phyloP scores from a whole-genome alignment of 2,888 invertebrate genomes.

The Griposia aprilina region DNA sequence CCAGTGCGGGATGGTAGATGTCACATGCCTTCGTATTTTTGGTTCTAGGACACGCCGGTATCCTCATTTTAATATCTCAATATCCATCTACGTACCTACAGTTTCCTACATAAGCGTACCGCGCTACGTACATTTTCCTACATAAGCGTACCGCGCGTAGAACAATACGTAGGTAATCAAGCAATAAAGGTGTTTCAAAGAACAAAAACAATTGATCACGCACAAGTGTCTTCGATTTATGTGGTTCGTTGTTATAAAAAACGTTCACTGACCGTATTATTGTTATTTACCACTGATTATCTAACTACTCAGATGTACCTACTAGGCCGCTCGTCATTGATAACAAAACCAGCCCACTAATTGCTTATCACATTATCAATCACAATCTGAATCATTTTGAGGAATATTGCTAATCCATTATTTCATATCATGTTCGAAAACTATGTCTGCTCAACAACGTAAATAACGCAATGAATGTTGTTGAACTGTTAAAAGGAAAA shows the following conservation, averaged over 20 bases:
- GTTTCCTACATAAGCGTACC: background rate
- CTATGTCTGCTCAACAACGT: too few relatives aligned
- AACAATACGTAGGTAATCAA: background rate
- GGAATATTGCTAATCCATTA: too few relatives aligned
- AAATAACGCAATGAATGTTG: too few relatives aligned
- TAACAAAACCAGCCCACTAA: background rate
- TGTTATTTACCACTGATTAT: slow-evolving; percentile 9
- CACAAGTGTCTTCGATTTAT: slow-evolving; percentile 8
- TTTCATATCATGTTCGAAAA: too few relatives aligned
- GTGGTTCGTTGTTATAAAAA: background rate
- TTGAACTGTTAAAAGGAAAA: too few relatives aligned
- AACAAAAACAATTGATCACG: slow-evolving; percentile 6
- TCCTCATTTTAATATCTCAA: too few relatives aligned
- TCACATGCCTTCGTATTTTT: too few relatives aligned
- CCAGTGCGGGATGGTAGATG: too few relatives aligned
- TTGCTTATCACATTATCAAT: too few relatives aligned
- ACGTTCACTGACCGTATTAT: background rate
- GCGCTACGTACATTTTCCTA: background rate
- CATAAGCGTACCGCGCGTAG: background rate
- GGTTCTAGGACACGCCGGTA: too few relatives aligned
- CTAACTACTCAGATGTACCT: background rate
- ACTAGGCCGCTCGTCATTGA: background rate
- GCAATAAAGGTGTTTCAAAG: slow-evolving; percentile 11
- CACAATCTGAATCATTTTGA: too few relatives aligned
- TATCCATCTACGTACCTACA: background rate